Conservation (phyloP, 2,797 vertebrate species). For the Pitangus sulphuratus region DNA sequence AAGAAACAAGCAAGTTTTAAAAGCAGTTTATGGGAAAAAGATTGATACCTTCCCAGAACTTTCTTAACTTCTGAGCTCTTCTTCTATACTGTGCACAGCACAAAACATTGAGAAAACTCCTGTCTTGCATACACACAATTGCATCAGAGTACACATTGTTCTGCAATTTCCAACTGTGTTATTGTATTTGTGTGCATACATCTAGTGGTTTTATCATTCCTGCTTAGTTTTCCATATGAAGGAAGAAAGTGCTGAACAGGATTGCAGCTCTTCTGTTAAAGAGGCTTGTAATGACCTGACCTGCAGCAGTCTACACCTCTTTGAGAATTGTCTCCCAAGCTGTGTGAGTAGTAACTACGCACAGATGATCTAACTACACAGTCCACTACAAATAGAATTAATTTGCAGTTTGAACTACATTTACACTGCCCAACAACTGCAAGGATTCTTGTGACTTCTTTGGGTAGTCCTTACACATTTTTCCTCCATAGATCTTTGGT, state of each 20-base stretch:
- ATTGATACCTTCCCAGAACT: neutral
- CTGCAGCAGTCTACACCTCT: neutral
- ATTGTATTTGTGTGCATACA: accelerated
- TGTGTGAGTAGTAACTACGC: neutral
- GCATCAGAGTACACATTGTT: neutral
- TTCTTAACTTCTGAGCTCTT: neutral
- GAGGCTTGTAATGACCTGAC: neutral
- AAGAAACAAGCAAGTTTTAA: neutral
- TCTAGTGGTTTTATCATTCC: neutral
- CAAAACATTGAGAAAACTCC: neutral
- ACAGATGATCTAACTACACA: neutral
- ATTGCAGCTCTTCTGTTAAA: neutral
- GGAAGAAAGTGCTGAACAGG: neutral
- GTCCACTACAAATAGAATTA: neutral
- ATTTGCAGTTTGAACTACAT: neutral
- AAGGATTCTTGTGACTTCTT: neutral
- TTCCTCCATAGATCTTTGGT: neutral
- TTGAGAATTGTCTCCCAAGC: neutral
- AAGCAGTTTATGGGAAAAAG: neutral
- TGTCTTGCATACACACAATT: neutral
- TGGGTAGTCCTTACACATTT: neutral
- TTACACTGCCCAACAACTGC: neutral
- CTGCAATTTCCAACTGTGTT: neutral
- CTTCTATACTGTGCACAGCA: neutral
- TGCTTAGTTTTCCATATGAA: neutral